A percentile compares a stretch with the other conserved stretches of the same genome.
phyloP scores from a whole-genome alignment of 2,113 vertebrate genomes.

The Hippocampus barbouri region DNA sequence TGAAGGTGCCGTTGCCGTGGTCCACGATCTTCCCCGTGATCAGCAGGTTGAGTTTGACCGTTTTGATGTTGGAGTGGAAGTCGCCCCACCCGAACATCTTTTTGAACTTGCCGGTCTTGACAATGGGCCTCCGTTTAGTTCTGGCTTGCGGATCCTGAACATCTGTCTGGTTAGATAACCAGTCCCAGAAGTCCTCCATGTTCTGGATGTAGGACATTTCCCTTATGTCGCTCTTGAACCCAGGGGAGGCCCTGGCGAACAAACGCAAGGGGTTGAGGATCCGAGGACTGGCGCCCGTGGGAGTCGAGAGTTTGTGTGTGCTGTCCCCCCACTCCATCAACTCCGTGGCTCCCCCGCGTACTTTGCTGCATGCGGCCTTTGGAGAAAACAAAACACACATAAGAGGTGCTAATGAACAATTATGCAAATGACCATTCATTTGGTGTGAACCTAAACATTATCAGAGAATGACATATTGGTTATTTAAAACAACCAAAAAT shows the following conservation, averaged over 20 bases:
- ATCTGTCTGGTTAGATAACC: slow-evolving; percentile 96
- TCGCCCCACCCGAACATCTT: slow-evolving; percentile 99
- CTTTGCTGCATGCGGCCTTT: slow-evolving; percentile 82
- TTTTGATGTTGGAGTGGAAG: slow-evolving; percentile 99
- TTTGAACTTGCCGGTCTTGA: slow-evolving; percentile 99
- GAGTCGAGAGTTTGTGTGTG: slow-evolving; percentile 76
- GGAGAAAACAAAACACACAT: slow-evolving; percentile 39
- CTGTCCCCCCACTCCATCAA: slow-evolving; percentile 86
- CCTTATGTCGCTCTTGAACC: slow-evolving; percentile 77
- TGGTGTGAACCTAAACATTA: background rate
- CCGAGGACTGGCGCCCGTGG: slow-evolving; percentile 78
- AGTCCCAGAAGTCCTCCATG: slow-evolving; percentile 93
- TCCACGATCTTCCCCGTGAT: slow-evolving; percentile 99
- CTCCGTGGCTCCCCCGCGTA: slow-evolving; percentile 69
- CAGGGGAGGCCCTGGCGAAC: slow-evolving; percentile 84
- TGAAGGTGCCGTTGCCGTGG: slow-evolving; percentile 97
- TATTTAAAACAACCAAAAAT: no score
- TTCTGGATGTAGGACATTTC: slow-evolving; percentile 86
- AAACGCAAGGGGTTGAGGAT: slow-evolving; percentile 88
- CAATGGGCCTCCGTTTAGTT: slow-evolving; percentile 97
- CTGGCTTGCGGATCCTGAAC: slow-evolving; percentile 83
- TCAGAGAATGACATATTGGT: no score
- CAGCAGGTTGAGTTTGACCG: slow-evolving; percentile 96
- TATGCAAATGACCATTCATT: slow-evolving; percentile 1
- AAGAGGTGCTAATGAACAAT: slow-evolving; percentile 1